Conservation (phyloP, 2,113 vertebrate species). For the Ptilorrhoa leucosticta region DNA sequence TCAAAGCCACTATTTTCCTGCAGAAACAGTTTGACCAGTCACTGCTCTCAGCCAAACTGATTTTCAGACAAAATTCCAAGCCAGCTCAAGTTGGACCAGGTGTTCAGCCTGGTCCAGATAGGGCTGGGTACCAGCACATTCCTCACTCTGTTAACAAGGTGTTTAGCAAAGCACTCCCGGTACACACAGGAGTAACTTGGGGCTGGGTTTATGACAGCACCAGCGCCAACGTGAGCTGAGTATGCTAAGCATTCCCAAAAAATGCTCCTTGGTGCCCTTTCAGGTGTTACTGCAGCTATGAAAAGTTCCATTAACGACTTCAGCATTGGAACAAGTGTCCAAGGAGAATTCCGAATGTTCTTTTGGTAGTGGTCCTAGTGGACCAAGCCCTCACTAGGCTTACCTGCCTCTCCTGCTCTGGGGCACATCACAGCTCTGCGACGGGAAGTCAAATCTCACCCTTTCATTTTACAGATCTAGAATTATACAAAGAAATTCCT, state of each 20-base stretch:
- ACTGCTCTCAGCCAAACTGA: background rate
- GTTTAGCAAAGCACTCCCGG: fast-evolving
- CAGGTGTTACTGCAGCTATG: background rate
- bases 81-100: background rate
- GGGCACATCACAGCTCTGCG: background rate
- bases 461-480: fast-evolving
- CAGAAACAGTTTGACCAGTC: background rate
- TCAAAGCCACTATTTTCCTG: fast-evolving
- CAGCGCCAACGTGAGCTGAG: fast-evolving
- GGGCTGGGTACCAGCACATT: fast-evolving
- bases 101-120: fast-evolving
- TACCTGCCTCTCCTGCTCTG: background rate
- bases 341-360: fast-evolving
- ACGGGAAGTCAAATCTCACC: background rate
- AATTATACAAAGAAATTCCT: background rate
- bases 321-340: fast-evolving
- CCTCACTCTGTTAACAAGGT: fast-evolving
- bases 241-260: fast-evolving
- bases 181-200: background rate
- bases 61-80: background rate
- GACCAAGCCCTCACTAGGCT: fast-evolving
- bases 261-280: fast-evolving
- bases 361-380: no score
- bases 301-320: background rate
- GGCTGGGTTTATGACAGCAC: background rate